Evolutionary conservation across 2,113 vertebrate genomes (phyloP).

Genomic region (Anoplopoma fimbria): DNA sequence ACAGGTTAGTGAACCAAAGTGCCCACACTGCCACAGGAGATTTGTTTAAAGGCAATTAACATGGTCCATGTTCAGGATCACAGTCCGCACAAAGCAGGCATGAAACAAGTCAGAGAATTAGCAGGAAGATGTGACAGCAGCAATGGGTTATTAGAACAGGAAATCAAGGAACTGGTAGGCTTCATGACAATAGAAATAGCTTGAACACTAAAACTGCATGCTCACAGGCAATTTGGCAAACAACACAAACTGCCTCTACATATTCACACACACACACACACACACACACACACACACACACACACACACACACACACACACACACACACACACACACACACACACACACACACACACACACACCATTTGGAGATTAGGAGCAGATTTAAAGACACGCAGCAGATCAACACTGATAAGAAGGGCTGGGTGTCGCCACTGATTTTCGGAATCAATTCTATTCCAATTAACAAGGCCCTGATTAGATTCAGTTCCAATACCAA

Average conservation of each 20-base stretch:
- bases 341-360: neutral
- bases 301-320: neutral
- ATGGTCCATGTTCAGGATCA: neutral
- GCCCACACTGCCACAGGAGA: neutral
- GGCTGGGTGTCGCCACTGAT: too few species aligned
- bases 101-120: constrained; percentile 13
- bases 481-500: too few species aligned
- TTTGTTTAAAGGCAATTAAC: constrained; percentile 20
- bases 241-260: neutral
- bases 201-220: neutral
- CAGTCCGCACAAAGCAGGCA: neutral
- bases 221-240: constrained; percentile 1
- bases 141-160: neutral
- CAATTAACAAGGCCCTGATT: too few species aligned
- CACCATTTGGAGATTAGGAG: constrained; percentile 7
- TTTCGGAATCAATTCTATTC: too few species aligned
- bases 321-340: neutral
- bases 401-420: neutral
- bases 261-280: constrained; percentile 1
- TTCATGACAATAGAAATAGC: constrained; percentile 11
- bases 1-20: constrained; percentile 2
- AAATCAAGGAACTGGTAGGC: neutral
- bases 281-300: neutral
- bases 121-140: neutral
- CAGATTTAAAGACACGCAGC: neutral